Percentiles rank a stretch among this genome's conserved stretches.
Conservation (phyloP, 1,140 invertebrate species). For the Pachypeltis micranthus region DNA sequence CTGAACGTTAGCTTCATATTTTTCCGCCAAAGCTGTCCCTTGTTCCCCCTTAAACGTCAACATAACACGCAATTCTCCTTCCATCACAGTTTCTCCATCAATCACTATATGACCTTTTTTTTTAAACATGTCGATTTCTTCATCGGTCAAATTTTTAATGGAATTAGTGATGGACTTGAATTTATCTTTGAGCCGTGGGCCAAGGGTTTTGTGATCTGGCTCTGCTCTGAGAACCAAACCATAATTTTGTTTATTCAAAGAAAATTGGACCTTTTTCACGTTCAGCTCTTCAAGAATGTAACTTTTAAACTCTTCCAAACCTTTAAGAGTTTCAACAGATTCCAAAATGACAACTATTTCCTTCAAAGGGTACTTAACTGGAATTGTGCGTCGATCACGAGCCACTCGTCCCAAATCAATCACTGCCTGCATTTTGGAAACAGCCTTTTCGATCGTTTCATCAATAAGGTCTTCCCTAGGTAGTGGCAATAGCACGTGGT, state of each 20-base stretch:
- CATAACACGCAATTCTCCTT: slow-evolving; percentile 62
- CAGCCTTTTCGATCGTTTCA: slow-evolving; percentile 75
- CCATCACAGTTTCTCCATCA: slow-evolving; percentile 59
- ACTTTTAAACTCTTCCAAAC: slow-evolving; percentile 64
- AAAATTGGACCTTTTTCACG: slow-evolving; percentile 74
- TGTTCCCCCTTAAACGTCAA: slow-evolving; percentile 53
- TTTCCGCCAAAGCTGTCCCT: slow-evolving; percentile 45
- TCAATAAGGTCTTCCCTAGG: slow-evolving; percentile 60
- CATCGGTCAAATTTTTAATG: slow-evolving; percentile 70
- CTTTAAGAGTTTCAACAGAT: slow-evolving; percentile 62
- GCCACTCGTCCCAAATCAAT: slow-evolving; percentile 89
- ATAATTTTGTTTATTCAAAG: slow-evolving; percentile 84
- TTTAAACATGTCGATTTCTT: slow-evolving; percentile 66
- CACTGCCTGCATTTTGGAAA: slow-evolving; percentile 85
- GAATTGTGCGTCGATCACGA: slow-evolving; percentile 84
- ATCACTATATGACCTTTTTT: slow-evolving; percentile 57
- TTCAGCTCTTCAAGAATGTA: slow-evolving; percentile 94
- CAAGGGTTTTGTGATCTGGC: slow-evolving; percentile 78
- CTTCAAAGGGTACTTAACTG: slow-evolving; percentile 81
- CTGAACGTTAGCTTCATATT: slow-evolving; percentile 83
- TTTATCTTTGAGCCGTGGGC: slow-evolving; percentile 73
- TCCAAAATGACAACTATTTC: slow-evolving; percentile 92
- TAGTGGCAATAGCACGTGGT: slow-evolving; percentile 79
- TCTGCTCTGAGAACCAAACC: slow-evolving; percentile 87
- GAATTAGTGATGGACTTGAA: slow-evolving; percentile 77